Conservation (phyloP, 2,797 vertebrate genomes). For the Diplodus puntazzo region DNA sequence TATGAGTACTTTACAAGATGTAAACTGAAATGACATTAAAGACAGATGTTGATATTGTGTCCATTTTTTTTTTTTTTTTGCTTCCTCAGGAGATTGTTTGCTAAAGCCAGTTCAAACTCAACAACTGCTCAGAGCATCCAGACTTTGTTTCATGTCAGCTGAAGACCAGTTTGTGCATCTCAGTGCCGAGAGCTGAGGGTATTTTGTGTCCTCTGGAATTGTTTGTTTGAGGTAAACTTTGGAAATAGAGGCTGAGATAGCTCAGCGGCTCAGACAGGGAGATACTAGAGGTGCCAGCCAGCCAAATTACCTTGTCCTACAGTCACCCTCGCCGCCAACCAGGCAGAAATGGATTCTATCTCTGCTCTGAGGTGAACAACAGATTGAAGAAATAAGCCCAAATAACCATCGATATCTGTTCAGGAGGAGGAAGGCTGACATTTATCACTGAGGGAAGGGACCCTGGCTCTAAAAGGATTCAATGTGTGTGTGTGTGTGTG, state of each 20-base stretch:
- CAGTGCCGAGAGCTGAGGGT: constrained; percentile 20
- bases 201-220: constrained; percentile 34
- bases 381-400: constrained; percentile 77
- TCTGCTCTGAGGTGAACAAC: constrained; percentile 73
- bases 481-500: constrained; percentile 6
- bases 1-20: constrained; percentile 22
- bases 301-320: constrained; percentile 78
- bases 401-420: constrained; percentile 74
- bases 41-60: constrained; percentile 50
- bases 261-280: constrained; percentile 64
- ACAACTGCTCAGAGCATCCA: constrained; percentile 10
- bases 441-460: constrained; percentile 69
- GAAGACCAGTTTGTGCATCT: constrained; percentile 43
- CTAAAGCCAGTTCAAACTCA: constrained; percentile 40
- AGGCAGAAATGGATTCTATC: constrained; percentile 78
- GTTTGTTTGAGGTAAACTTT: constrained; percentile 76
- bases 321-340: constrained; percentile 65
- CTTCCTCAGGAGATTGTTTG: constrained; percentile 37
- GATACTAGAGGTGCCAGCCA: constrained; percentile 62
- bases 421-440: constrained; percentile 66
- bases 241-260: constrained; percentile 63
- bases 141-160: constrained; percentile 52
- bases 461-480: constrained; percentile 13
- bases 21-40: constrained; percentile 50
- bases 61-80: constrained; percentile 1